phyloP scores from a whole-genome alignment of 2,888 invertebrate species.

The Lagria hirta region DNA sequence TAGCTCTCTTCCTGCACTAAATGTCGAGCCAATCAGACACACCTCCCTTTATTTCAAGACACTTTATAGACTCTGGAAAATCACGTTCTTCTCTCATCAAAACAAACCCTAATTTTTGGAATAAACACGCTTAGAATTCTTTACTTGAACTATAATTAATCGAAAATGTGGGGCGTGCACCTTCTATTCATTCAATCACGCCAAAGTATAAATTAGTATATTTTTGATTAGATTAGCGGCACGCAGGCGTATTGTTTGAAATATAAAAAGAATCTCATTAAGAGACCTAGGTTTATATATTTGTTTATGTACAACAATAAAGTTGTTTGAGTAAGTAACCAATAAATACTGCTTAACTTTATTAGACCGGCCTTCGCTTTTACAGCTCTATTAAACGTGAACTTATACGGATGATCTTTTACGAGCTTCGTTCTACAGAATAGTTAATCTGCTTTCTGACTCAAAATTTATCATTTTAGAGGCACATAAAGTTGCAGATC shows the following conservation, averaged over 20 bases:
- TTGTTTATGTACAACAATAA: conserved; percentile 20
- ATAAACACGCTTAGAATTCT: conserved; percentile 10
- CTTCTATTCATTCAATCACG: conserved; percentile 12
- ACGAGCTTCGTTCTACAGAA: conserved; percentile 23
- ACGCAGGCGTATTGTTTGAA: conserved; percentile 11
- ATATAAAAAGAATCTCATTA: conserved; percentile 9
- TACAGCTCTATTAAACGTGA: conserved; percentile 29
- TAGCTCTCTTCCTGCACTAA: too few species aligned
- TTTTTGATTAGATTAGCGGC: conserved; percentile 12
- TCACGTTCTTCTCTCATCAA: conserved; percentile 7
- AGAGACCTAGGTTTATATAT: conserved; percentile 8
- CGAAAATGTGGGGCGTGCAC: conserved; percentile 7
- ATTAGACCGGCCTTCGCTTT: conserved; percentile 23
- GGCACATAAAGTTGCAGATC: too few species aligned
- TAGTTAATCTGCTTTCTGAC: conserved; percentile 23
- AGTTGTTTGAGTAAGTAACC: conserved; percentile 20
- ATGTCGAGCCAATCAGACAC: too few species aligned
- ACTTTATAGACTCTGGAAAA: too few species aligned
- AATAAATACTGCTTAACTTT: conserved; percentile 22
- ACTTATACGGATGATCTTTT: conserved; percentile 29
- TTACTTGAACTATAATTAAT: conserved; percentile 11
- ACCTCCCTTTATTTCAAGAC: too few species aligned
- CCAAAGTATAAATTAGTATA: too few species aligned
- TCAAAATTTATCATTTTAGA: conserved; percentile 15
- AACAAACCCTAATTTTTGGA: conserved; percentile 12